A percentile compares a stretch with the other conserved stretches of the same genome.
These are phyloP conservation scores for Nematopogon swammerdamellus DNA, from an alignment of 2,888 invertebrate species.

Conservation along the genomic window DNA sequence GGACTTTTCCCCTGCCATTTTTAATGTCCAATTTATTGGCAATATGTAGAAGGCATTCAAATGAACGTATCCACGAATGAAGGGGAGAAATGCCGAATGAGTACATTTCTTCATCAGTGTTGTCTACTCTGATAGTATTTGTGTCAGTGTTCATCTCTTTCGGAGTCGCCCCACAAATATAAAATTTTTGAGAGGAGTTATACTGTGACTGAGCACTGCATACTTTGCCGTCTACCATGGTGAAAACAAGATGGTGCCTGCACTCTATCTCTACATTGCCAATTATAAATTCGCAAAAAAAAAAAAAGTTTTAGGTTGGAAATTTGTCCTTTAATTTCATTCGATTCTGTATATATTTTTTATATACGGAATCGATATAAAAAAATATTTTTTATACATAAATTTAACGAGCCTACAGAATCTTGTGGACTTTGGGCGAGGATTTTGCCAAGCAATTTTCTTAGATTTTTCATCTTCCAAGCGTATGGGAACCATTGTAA, in stretches of 20 bases:
- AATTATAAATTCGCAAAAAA: slow-evolving; percentile 5
- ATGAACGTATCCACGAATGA: slow-evolving; percentile 15
- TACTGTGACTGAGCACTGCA: slow-evolving; percentile 11
- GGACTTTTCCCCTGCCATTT: too few species aligned
- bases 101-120: slow-evolving; percentile 10
- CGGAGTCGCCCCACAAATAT: slow-evolving; percentile 12
- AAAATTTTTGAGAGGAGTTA: slow-evolving; percentile 9
- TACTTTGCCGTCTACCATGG: slow-evolving; percentile 16
- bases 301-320: slow-evolving; percentile 4
- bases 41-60: slow-evolving; percentile 16
- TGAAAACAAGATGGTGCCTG: slow-evolving; percentile 10
- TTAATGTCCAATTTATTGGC: slow-evolving; percentile 6
- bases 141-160: slow-evolving; percentile 13
- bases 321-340: neutral
- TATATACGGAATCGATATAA: too few species aligned
- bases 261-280: too few species aligned
- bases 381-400: neutral
- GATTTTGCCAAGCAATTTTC: slow-evolving; percentile 9
- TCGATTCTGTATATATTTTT: slow-evolving; percentile 4
- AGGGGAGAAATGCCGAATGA: slow-evolving; percentile 13
- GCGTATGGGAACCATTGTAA: slow-evolving; percentile 7
- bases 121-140: slow-evolving; percentile 8
- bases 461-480: neutral
- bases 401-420: slow-evolving; percentile 9
- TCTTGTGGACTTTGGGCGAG: slow-evolving; percentile 8